Evolutionary conservation across 92 coral and sea anemone genomes (phyloP).

Genomic region (Parazoanthus darwini): DNA sequence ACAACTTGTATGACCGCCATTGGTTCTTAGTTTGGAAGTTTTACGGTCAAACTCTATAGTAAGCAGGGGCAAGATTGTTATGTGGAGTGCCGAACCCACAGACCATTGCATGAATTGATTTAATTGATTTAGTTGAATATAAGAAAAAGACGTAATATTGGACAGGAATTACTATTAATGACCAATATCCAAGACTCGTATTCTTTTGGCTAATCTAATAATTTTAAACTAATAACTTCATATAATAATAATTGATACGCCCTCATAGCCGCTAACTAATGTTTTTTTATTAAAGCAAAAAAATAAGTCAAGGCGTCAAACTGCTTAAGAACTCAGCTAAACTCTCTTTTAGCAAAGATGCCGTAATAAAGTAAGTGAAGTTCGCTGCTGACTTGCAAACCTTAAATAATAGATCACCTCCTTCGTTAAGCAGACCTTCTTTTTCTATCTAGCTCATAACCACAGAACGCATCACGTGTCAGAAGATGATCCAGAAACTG

Average conservation of each 20-base stretch:
- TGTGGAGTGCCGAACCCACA: neutral
- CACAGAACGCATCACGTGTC: neutral
- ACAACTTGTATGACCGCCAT: neutral
- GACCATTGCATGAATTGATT: neutral
- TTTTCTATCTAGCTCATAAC: slow-evolving; percentile 17
- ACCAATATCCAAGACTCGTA: neutral
- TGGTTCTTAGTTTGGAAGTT: slow-evolving; percentile 6
- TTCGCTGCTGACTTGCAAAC: neutral
- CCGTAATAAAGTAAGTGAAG: neutral
- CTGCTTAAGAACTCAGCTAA: neutral
- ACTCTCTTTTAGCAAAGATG: neutral
- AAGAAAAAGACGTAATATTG: neutral
- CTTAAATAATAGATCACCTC: slow-evolving; percentile 31
- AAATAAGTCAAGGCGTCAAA: neutral
- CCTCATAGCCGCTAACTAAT: neutral
- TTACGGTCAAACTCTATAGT: neutral
- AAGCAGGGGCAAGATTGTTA: neutral
- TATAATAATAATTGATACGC: neutral
- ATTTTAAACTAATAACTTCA: slow-evolving; percentile 14
- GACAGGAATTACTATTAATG: slow-evolving; percentile 30
- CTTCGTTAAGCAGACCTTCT: neutral
- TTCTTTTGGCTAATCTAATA: slow-evolving; percentile 1
- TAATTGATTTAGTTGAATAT: neutral
- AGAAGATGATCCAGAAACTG: slow-evolving; percentile 4
- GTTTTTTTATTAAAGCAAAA: neutral